phyloP scores from a whole-genome alignment of 2,797 vertebrate genomes.

The Liasis olivaceus region DNA sequence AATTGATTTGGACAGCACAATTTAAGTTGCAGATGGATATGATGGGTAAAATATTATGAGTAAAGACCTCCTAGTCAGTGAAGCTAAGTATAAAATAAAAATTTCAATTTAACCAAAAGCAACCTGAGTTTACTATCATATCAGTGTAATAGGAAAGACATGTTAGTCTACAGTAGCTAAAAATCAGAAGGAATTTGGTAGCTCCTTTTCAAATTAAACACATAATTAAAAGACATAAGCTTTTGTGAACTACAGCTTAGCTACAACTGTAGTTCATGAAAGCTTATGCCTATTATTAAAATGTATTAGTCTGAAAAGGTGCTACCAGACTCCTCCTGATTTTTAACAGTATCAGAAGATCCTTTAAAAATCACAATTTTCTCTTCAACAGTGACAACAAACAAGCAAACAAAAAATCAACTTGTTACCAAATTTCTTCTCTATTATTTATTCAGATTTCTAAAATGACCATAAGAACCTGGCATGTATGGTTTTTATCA shows the following conservation, averaged over 20 bases:
- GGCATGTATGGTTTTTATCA: background rate
- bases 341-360: background rate
- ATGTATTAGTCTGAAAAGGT: background rate
- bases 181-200: background rate
- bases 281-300: background rate
- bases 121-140: background rate
- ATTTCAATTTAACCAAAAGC: background rate
- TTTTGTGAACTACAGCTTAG: background rate
- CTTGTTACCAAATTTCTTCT: background rate
- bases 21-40: background rate
- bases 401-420: background rate
- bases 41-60: background rate
- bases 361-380: background rate
- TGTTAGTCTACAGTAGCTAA: background rate
- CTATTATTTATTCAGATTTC: background rate
- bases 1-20: background rate
- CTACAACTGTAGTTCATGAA: background rate
- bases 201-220: background rate
- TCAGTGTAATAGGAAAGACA: background rate
- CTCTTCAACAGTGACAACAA: background rate
- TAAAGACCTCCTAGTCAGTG: background rate
- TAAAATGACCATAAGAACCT: slow-evolving; percentile 17
- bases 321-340: background rate
- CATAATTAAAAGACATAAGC: background rate
- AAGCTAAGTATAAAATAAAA: background rate